Percentiles rank a stretch among this genome's conserved stretches.
phyloP scores from a whole-genome alignment of 2,888 invertebrate species.

The Drosophila eohydei region DNA sequence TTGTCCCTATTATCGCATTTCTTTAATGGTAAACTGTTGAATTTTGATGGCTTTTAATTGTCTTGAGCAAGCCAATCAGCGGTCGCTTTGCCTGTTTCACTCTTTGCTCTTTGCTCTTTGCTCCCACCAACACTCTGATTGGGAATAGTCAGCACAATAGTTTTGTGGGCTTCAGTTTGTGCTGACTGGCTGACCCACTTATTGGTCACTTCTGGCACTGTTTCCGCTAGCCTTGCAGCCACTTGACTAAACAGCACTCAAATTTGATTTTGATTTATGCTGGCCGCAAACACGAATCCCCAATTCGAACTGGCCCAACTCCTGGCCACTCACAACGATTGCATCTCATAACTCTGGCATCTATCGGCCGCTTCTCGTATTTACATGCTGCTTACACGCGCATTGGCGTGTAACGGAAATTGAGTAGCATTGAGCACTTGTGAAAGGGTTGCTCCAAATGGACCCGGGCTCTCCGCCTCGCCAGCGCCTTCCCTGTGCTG shows the following conservation, averaged over 20 bases:
- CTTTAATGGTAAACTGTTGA: slow-evolving; percentile 69
- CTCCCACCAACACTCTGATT: background rate
- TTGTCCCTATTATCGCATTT: slow-evolving; percentile 44
- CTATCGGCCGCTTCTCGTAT: slow-evolving; percentile 66
- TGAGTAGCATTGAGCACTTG: slow-evolving; percentile 52
- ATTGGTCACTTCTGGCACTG: slow-evolving; percentile 72
- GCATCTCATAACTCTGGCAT: slow-evolving; percentile 73
- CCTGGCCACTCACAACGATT: slow-evolving; percentile 45
- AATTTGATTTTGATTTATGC: slow-evolving; percentile 77
- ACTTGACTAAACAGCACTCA: slow-evolving; percentile 75
- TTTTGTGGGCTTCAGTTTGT: slow-evolving; percentile 62
- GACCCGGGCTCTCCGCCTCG: slow-evolving; percentile 10
- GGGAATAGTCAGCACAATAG: slow-evolving; percentile 59
- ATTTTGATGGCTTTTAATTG: slow-evolving; percentile 71
- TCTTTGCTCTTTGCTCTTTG: background rate
- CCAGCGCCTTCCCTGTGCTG: background rate
- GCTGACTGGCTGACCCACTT: slow-evolving; percentile 70
- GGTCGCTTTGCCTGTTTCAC: background rate
- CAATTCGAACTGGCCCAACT: slow-evolving; percentile 12
- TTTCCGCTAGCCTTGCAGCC: slow-evolving; percentile 59
- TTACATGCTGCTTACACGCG: slow-evolving; percentile 78
- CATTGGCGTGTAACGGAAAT: slow-evolving; percentile 76
- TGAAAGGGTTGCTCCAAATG: slow-evolving; percentile 53
- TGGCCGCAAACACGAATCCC: slow-evolving; percentile 45
- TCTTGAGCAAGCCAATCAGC: slow-evolving; percentile 64